Base-by-base conservation (phyloP, 2,797 vertebrate species). In the Mus caroli region DNA sequence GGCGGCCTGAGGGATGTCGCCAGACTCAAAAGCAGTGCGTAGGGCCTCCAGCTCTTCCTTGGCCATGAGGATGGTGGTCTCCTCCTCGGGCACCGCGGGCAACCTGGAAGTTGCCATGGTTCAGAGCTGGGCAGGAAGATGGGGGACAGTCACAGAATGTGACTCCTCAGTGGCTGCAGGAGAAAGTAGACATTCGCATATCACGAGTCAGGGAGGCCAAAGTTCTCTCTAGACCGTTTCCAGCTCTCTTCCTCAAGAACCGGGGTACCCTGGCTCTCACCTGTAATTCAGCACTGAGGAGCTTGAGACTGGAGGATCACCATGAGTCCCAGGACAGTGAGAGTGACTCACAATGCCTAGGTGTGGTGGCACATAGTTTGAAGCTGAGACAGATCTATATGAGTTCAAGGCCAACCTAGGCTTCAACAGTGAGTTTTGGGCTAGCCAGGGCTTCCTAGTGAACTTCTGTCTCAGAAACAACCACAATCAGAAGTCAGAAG, bases 41-140 rank as follows among this genome's bases (percentile, higher is more conserved):
- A 98, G 90, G 85, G 98, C 98, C 87, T 97, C 98, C 90, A 98
- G 88, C 60, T 99, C 98, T 93, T 98, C 98, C 43, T 93, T 88
- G n/a, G 98, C 97, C 43, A 99, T 98, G 71, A 96, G 97, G 40
- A 98, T 96, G 88, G 98, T 98, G 94, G 97, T 98, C 75, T 98
- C 97, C 89, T 88, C 95, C 76, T 92, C 4, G 3, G 95, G 22
- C 62, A 76, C 93, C 1, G 69, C 75, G 0, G 91, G 94, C 67
- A 88, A 80, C 94, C 77, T 97, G 6, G 95, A 93, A 26, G 90
- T 62, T 94, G 97, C 85, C 40, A 62, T 3, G 82, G 87, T 52
- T 93, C 90, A 64, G 91, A 69, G 95, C 85, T 71, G 22, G 7
- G 31, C 52, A 20, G 1, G 91, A 91, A 90, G 60, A 31, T 24